Evolutionary conservation across 92 coral and sea anemone species (phyloP).

Genomic region (Micromussa lordhowensis): DNA sequence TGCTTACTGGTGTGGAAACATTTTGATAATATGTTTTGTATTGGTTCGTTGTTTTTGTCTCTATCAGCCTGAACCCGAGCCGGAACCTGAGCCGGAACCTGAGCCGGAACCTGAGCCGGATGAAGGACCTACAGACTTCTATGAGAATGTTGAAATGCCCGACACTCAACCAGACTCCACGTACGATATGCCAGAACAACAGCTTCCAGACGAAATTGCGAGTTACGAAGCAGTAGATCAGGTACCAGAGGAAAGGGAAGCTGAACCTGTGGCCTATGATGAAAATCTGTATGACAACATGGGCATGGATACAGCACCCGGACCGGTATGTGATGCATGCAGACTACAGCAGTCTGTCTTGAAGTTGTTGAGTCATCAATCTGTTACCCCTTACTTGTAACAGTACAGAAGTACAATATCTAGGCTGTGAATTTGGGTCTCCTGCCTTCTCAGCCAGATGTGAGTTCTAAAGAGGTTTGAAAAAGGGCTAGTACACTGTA

Average conservation of each 20-base stretch:
- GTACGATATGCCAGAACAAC: neutral
- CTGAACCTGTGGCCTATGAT: constrained; percentile 22
- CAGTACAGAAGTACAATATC: too few species aligned
- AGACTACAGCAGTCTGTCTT: neutral
- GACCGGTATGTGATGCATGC: neutral
- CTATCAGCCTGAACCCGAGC: constrained; percentile 27
- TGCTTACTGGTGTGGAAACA: too few species aligned
- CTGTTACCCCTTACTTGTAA: too few species aligned
- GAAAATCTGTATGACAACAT: constrained; percentile 68
- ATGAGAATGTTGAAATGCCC: constrained; percentile 48
- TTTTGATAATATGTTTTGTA: neutral
- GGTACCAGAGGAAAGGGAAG: constrained; percentile 15
- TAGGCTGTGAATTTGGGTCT: too few species aligned
- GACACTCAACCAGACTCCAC: constrained; percentile 24
- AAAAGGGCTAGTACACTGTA: too few species aligned
- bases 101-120: constrained; percentile 67
- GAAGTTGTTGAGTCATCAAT: too few species aligned
- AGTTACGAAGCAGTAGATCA: constrained; percentile 2
- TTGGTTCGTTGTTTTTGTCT: neutral
- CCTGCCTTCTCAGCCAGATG: too few species aligned
- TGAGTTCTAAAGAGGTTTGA: too few species aligned
- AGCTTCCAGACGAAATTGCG: constrained; percentile 9
- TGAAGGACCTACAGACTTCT: constrained; percentile 54
- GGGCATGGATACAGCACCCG: constrained; percentile 13
- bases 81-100: constrained; percentile 18